Percentiles rank a stretch among this genome's conserved stretches.
phyloP scores from a whole-genome alignment of 92 coral and sea anemone species.

The Zoanthus solanderi region DNA sequence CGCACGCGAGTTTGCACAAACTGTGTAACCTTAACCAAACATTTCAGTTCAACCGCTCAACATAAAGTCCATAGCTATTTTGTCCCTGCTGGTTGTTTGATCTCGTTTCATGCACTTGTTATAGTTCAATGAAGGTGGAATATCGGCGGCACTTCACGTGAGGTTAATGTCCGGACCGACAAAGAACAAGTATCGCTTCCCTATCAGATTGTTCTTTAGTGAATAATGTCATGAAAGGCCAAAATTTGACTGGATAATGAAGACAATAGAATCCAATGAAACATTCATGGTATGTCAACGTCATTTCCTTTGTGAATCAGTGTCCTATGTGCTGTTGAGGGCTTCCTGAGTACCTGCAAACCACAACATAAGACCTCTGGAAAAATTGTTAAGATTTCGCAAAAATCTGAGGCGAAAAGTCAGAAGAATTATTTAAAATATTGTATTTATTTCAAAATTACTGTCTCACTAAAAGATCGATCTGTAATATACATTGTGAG shows the following conservation, averaged over 20 bases:
- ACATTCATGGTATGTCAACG: conserved; percentile 2
- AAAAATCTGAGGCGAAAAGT: not conserved
- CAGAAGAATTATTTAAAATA: too few species aligned
- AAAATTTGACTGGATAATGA: not conserved
- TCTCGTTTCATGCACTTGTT: conserved; percentile 11
- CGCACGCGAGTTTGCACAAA: not conserved
- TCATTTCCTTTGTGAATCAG: conserved; percentile 3
- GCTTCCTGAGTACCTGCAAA: not conserved
- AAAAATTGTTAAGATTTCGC: not conserved
- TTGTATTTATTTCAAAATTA: too few species aligned
- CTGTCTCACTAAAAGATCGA: too few species aligned
- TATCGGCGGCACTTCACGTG: not conserved
- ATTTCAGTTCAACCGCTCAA: not conserved
- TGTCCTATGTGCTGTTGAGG: not conserved
- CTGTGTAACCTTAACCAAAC: not conserved
- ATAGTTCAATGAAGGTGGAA: not conserved
- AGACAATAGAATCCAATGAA: not conserved
- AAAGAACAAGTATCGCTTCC: conserved; percentile 11
- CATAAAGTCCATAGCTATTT: not conserved
- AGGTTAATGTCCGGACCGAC: not conserved
- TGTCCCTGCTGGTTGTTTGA: not conserved
- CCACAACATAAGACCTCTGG: conserved; percentile 21
- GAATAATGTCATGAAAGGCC: not conserved
- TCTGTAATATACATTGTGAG: too few species aligned
- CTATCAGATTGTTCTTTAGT: not conserved